Evolutionary conservation across 2,888 invertebrate genomes (phyloP).

Genomic region (Ceratothoa steindachneri): DNA sequence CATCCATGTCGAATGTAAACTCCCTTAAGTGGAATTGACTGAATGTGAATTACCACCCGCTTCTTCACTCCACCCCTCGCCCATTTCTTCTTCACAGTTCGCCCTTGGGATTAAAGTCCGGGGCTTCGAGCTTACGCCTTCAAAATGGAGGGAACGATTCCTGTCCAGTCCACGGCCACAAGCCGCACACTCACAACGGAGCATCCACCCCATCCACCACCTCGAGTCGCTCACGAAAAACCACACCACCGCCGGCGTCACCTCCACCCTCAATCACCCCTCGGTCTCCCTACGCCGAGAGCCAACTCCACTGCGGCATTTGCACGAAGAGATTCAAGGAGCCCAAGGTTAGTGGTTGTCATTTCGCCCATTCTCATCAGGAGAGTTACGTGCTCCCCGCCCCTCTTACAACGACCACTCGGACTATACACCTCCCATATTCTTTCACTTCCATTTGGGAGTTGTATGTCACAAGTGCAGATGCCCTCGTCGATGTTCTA

Average conservation of each 20-base stretch:
- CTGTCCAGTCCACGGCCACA: constrained; percentile 18
- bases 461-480: too few relatives aligned
- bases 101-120: too few relatives aligned
- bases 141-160: not conserved
- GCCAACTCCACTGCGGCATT: constrained; percentile 34
- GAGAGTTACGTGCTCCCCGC: not conserved
- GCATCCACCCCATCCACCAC: not conserved
- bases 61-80: not conserved
- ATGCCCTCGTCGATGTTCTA: too few relatives aligned
- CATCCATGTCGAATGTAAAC: too few relatives aligned
- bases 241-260: not conserved
- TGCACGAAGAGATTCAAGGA: constrained; percentile 34
- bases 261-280: constrained; percentile 13
- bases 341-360: constrained; percentile 40
- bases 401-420: too few relatives aligned
- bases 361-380: not conserved
- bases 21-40: too few relatives aligned
- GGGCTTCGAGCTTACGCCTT: not conserved
- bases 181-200: constrained; percentile 7
- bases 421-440: too few relatives aligned
- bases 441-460: too few relatives aligned
- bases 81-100: too few relatives aligned
- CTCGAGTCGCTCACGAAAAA: not conserved
- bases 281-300: constrained; percentile 30
- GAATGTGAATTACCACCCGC: too few relatives aligned